Base-by-base conservation (phyloP, 2,888 invertebrate genomes). In the Agrochola macilenta region DNA sequence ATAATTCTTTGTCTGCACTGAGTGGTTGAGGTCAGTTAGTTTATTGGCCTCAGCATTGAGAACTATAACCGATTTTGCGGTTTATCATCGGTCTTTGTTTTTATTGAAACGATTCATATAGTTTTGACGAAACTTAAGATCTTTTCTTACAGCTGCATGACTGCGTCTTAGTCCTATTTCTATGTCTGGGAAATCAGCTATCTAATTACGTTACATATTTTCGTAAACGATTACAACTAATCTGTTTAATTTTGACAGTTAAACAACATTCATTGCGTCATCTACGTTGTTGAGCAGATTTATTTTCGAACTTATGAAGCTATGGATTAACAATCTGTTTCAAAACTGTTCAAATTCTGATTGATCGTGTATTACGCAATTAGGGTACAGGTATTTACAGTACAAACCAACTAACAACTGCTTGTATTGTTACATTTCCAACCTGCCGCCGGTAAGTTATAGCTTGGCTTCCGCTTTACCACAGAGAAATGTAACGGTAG, bases 401-500 rank as follows among this genome's bases (percentile, higher is more conserved):
- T 39, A 52, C 23, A 52, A 46, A 46, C 20, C 12, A 14, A 46
- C 23, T 23, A 35, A 43, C n/a, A 58, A 23, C 5, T 35, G 12
- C 43, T 49, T 14, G 11, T 81, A 26, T 80, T 78, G 39, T 79
- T 52, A 5, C n/a, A 46, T 54, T n/a, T 46, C 30, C 26, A n/a
- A 66, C 26, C 5, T 39, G 17, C n/a, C 23, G 20, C 49, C 46
- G 11, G n/a, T 54, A 39, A 57, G 54, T 49, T 43, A 65, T 26
- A 70, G 52, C 17, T 60, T 20, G 35, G 52, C 61, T 78, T 72
- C 69, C 74, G 49, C 12, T 54, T n/a, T 60, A 64, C 75, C 39
- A 73, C 69, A 61, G 58, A 74, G 30, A 74, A 57, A 20, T 52
- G 66, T 75, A 79, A 73, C 80, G 66, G 60, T 75, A 70, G 66